phyloP scores from a whole-genome alignment of 64 coral and sea anemone species.

The Montipora sp. region DNA sequence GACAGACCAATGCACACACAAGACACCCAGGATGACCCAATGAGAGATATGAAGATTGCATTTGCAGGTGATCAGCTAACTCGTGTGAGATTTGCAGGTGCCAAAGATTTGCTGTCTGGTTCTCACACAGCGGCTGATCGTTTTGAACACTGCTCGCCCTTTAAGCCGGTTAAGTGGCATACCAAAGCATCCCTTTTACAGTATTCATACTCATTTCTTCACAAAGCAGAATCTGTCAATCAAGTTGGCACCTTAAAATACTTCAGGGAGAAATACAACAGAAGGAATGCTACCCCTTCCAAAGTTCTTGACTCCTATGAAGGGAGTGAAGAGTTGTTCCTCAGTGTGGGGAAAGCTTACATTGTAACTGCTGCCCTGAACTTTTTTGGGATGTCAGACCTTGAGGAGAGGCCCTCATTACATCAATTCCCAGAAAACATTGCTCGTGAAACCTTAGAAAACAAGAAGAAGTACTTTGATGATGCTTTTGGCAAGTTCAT shows the following conservation, averaged over 20 bases:
- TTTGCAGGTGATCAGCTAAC: no score
- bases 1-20: not conserved
- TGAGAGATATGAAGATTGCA: no score
- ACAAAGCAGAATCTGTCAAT: slow-evolving; percentile 71
- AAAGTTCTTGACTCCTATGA: slow-evolving; percentile 79
- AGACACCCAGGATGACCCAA: no score
- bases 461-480: slow-evolving; percentile 71
- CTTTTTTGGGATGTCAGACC: slow-evolving; percentile 68
- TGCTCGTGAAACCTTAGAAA: not conserved
- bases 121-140: slow-evolving; percentile 74
- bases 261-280: slow-evolving; percentile 14
- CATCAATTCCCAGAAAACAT: slow-evolving; percentile 55
- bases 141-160: slow-evolving; percentile 79
- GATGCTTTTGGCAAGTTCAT: slow-evolving; percentile 56
- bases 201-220: slow-evolving; percentile 72
- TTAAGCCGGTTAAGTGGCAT: slow-evolving; percentile 86
- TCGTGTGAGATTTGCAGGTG: slow-evolving; percentile 57
- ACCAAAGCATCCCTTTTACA: slow-evolving; percentile 69
- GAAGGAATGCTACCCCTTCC: slow-evolving; percentile 56
- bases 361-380: slow-evolving; percentile 63
- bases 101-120: slow-evolving; percentile 65
- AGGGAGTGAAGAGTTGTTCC: slow-evolving; percentile 75
- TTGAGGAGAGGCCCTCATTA: slow-evolving; percentile 49
- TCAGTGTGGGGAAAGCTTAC: slow-evolving; percentile 71
- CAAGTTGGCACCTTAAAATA: slow-evolving; percentile 75